Evolutionary conservation across 1,140 invertebrate species (phyloP), one percentile per base, ranked within the genome.

Genomic region (Musca domestica): DNA sequence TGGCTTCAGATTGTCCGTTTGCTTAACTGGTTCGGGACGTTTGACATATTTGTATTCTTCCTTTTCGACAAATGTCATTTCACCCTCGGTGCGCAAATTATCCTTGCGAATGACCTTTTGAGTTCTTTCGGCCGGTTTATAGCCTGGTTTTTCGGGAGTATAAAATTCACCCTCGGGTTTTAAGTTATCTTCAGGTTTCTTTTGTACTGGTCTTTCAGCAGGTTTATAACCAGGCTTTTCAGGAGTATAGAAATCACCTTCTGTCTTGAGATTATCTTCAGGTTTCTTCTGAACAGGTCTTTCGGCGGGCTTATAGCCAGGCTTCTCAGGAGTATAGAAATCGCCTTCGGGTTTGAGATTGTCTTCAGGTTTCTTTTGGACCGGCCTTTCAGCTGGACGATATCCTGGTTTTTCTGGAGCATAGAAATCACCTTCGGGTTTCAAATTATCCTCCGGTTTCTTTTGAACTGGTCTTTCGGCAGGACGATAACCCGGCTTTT

Each of bases 181-280:
- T 20, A 88, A 77, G 75, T 89, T 89, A 80, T 90, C 87, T 75
- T 86, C 88, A 88, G 46, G 85, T 84, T 78, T 88, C 88, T 58
- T 61, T n/a, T 58, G 67, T 61, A 81, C 81, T 67, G 84, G 78
- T 51, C 81, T 65, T 70, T 82, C 76, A 51, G 64, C 80, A 25
- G 78, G 79, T 46, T 73, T 72, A 34, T 73, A 70, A 69, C 77
- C 71, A 0, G 82, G 81, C 75, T 81, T 81, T 48, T 87, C 80
- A 54, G 84, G 85, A 30, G 83, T 83, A 69, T 87, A 85, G 72
- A 89, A 88, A 3, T 88, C 84, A 14, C 86, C 87, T 81, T 88
- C 87, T 9, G 84, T 84, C 69, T 80, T 80, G 0, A 87, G 70
- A 72, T 88, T 87, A 74, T 85, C 86, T 65, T 80, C 69, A 19